Evolutionary conservation across 1,140 invertebrate genomes (phyloP), one percentile per base, ranked within the genome.

Genomic region (Drosophila willistoni): DNA sequence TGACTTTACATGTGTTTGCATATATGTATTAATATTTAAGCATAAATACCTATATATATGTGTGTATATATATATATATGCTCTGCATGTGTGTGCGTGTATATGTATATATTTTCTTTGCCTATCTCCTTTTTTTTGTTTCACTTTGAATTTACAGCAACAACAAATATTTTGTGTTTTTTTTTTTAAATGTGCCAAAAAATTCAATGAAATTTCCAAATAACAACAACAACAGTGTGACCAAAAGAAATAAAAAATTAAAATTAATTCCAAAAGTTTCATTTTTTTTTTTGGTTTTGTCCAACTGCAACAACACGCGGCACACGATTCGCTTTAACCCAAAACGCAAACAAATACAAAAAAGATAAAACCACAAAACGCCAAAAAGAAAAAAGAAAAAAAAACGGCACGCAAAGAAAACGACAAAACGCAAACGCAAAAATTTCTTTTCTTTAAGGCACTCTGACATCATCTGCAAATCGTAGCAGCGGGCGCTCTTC

Each of bases 401-500:
- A 29, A 1, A 7, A 29, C 29, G 29, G 29, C 41, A 62, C 22
- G n/a, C 51, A 51, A 68, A 54, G 57, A 65, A 54, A 54, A 56
- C 56, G 44, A 19, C 54, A 70, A 29, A 57, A 36, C 54, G 36
- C 67, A 56, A 71, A 39, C 60, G 41, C 25, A 25, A 67, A 64
- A 69, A 76, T 56, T 70, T 64, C 51, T 68, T 72, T 72, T 73
- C 74, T 82, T 64, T 47, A 79, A 84, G 71, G 66, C 78, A 77
- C 68, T 86, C 82, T 86, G 82, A 86, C 82, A 86, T 86, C 82
- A 86, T 86, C 82, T 86, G 78, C 74, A 63, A 73, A 76, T 51
- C 44, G 44, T 51, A 19, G 44, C 44, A 51, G 44, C 44, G 44
- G 44, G 44, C 44, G 74, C 74, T 75, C 59, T 61, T 59, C 59